Base-by-base conservation (phyloP, 1,140 invertebrate species). In the Vanessa tameamea region DNA sequence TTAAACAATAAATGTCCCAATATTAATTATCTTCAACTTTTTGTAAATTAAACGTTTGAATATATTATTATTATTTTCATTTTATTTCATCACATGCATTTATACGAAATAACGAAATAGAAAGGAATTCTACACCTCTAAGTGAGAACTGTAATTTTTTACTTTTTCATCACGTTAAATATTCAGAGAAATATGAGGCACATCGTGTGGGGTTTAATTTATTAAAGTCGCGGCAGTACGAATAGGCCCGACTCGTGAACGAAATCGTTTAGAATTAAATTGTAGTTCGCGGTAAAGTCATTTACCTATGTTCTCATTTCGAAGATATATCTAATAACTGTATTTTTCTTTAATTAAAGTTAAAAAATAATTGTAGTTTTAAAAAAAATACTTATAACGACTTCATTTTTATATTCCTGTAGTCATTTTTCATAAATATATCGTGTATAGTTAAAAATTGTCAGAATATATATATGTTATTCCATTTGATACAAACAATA, bases 151-250 rank as follows among this genome's bases (percentile, higher is more conserved):
- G 23, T 23, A 2, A 26, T 48, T 66, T 66, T 66, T 66, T 66
- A 51, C 20, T 16, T 51, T 66, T 23, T 66, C 64, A 15, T 47
- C 64, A 37, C 13, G 43, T 66, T 66, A 31, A 51, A 66, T 66
- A 66, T 66, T 66, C 64, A 66, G 14, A 23, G 23, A 26, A 23
- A 26, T 59, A 26, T 59, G 55, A 59, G 15, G 20, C 55, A 59
- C 23, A 20, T 50, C 43, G 43, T 31, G 47, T 48, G 15, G 16
- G 59, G 47, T 23, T 65, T 65, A 65, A 23, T 65, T 48, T 48
- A 65, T 65, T 47, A 20, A 65, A 48, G n/a, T 14, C 16, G 15
- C 15, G 61, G 61, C 37, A 9, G 37, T 43, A 43, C 37, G 37
- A 43, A 43, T 43, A 43, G 37, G 59, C 59, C n/a, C 37, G 26